Evolutionary conservation across 2,888 invertebrate species (phyloP).

Genomic region (Pantelozetes paolii): DNA sequence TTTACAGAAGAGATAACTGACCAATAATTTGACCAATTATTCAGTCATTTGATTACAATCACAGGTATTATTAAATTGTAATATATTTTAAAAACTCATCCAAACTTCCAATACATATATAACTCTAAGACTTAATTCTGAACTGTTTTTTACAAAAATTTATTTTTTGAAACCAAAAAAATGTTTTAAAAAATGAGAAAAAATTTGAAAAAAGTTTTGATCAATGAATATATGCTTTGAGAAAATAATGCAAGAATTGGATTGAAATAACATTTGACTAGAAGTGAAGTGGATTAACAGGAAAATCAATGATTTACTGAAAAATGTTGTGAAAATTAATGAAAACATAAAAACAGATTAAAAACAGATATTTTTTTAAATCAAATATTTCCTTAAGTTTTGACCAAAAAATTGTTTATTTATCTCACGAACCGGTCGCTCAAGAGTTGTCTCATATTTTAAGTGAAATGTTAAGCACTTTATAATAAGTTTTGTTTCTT

Average conservation of each 20-base stretch:
- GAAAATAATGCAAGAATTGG: constrained; percentile 22
- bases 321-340: neutral
- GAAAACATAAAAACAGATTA: constrained; percentile 5
- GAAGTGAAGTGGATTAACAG: constrained; percentile 11
- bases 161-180: neutral
- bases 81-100: neutral
- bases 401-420: neutral
- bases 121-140: neutral
- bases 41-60: constrained; percentile 22
- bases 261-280: constrained; percentile 28
- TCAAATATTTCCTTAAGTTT: neutral
- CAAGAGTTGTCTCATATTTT: constrained; percentile 15
- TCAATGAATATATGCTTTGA: constrained; percentile 22
- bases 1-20: neutral
- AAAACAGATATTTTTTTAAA: neutral
- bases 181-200: neutral
- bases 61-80: constrained; percentile 9
- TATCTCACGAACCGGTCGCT: constrained; percentile 27
- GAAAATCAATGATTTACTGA: neutral
- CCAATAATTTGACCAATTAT: neutral
- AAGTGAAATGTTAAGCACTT: neutral
- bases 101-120: too few relatives aligned
- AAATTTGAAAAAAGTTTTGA: neutral
- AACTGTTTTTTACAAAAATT: neutral
- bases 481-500: neutral